Base-by-base conservation (phyloP, 2,888 invertebrate species). In the Caenorhabditis uteleia region DNA sequence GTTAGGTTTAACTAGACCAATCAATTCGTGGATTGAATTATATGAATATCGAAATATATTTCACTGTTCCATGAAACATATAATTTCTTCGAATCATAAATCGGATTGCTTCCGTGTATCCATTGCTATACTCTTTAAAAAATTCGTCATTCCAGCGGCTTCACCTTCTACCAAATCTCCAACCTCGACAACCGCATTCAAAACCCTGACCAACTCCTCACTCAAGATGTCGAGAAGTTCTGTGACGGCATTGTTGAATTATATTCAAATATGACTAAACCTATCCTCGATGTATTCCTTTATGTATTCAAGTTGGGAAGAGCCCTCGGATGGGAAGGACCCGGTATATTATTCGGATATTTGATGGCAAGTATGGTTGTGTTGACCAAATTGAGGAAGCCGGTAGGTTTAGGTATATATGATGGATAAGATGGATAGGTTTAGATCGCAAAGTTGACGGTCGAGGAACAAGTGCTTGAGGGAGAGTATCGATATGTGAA, bases 401-500 rank as follows among this genome's bases (percentile, higher is more conserved):
- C 79, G 20, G 78, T 79, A 10, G 57, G 49, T 47, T 14, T 2
- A 16, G 20, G n/a, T 27, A 6, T 44, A n/a, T n/a, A n/a, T n/a
- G n/a, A n/a, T n/a, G n/a, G n/a, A n/a, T n/a, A n/a, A 0, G 3
- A 16, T 1, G 20, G 27, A 18, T n/a, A 29, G 2, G 55, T 58
- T 48, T 18, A 75, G 75, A 73, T 73, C 65, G 93, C 91, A 1
- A 87, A 89, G 40, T 88, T 97, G 86, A 97, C 97, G 0, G 92
- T 94, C 0, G 89, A 89, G 62, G 97, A 98, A 84, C 97, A 97
- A 85, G 91, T 92, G 84, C 86, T 95, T 16, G 98, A 98, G 86
- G 98, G 97, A 50, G 95, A 98, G 87, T 95, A 93, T 85, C 88
- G 97, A 83, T 95, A 93, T 83, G 93, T 95, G 31, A 94, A 98